Base-by-base conservation (phyloP, 2,888 invertebrate genomes). In the Drosophila ezoana region DNA sequence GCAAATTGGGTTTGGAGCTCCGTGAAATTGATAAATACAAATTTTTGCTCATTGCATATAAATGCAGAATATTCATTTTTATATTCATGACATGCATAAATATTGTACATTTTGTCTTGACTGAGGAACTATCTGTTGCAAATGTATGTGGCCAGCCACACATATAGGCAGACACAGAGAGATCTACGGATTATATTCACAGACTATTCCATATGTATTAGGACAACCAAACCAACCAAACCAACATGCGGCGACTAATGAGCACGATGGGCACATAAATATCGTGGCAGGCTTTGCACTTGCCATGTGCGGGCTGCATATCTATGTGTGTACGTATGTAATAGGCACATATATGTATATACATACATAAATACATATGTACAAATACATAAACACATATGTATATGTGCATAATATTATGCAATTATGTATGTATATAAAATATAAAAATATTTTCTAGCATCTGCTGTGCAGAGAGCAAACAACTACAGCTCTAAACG, bases 11-110 rank as follows among this genome's bases (percentile, higher is more conserved):
- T 48, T 65, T 41, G 11, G 38, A 37, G 44, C 32, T 38, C 41
- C 33, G 20, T 28, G 33, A 64, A 64, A 71, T 65, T 72, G 65
- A 57, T 66, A 71, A 71, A 66, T 53, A 65, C 52, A 64, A 65
- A 59, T 57, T 52, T 33, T 13, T 23, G 54, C 61, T 56, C 51
- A 61, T 65, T 66, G 70, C 74, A 69, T 74, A 69, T 45, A 63
- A 74, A 74, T 64, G 64, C 52, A 45, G 49, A 44, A 75, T 61
- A 65, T 75, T 57, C 9, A 35, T 52, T 63, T 63, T 64, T 52
- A 64, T 64, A 76, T 76, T 74, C 66, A 74, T 76, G 76, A 74
- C 53, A 40, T 71, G 56, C 66, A 67, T 45, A 53, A 54, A 71
- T 43, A 56, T 51, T 54, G 20, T 33, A 40, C 41, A 64, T 43